phyloP scores from a whole-genome alignment of 2,888 invertebrate genomes.

The Gryllus longicercus region DNA sequence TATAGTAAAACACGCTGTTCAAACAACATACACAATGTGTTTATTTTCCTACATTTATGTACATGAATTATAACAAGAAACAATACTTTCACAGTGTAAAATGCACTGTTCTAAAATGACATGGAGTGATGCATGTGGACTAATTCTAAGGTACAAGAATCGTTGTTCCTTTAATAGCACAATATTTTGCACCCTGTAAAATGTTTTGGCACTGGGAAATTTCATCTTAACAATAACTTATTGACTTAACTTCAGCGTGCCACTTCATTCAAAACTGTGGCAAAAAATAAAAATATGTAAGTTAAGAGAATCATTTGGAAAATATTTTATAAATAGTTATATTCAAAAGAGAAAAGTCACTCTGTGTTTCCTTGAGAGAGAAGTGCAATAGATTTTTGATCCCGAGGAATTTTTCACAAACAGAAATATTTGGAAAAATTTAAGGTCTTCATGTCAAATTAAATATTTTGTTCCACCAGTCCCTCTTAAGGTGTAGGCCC shows the following conservation, averaged over 20 bases:
- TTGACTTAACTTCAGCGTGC: not conserved
- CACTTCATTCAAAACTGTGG: too few relatives aligned
- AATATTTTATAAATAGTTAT: too few relatives aligned
- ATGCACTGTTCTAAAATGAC: slow-evolving; percentile 17
- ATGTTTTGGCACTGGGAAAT: slow-evolving; percentile 4
- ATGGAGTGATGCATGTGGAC: slow-evolving; percentile 17
- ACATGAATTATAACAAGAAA: slow-evolving; percentile 36
- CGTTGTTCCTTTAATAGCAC: slow-evolving; percentile 17
- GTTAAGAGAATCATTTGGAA: too few relatives aligned
- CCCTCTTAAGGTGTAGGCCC: too few relatives aligned
- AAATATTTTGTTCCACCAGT: too few relatives aligned
- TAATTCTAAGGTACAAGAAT: slow-evolving; percentile 17
- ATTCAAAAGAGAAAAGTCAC: too few relatives aligned
- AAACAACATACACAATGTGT: slow-evolving; percentile 17
- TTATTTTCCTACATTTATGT: slow-evolving; percentile 32
- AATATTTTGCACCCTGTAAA: slow-evolving; percentile 17
- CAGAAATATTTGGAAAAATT: too few relatives aligned
- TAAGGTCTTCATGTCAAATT: too few relatives aligned
- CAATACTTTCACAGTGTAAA: slow-evolving; percentile 29
- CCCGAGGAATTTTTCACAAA: too few relatives aligned
- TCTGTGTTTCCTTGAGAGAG: too few relatives aligned
- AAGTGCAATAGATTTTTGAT: too few relatives aligned
- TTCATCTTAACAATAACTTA: slow-evolving; percentile 2
- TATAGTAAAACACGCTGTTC: not conserved
- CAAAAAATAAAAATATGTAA: too few relatives aligned